Percentiles rank a stretch among this genome's conserved stretches.
Conservation (phyloP, 64 coral and sea anemone genomes). For the Stichodactyla mertensii region DNA sequence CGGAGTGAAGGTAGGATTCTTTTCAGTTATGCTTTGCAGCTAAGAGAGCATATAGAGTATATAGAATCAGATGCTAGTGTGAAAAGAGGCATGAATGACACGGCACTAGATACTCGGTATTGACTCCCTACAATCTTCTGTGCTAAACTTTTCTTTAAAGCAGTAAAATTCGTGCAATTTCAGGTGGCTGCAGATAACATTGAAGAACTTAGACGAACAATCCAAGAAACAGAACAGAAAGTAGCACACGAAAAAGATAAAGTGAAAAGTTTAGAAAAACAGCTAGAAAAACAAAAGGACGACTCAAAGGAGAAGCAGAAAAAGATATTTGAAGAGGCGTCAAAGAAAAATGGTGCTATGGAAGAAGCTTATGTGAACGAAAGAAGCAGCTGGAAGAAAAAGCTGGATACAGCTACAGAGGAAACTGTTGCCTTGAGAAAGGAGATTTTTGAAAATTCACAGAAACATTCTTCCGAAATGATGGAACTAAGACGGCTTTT, state of each 20-base stretch:
- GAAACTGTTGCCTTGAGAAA: slow-evolving; percentile 30
- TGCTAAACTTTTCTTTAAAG: no score
- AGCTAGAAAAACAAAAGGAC: slow-evolving; percentile 32
- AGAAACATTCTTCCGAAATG: slow-evolving; percentile 50
- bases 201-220: not conserved
- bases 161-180: not conserved
- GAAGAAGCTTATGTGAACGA: slow-evolving; percentile 36
- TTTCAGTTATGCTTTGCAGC: no score
- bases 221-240: not conserved
- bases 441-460: slow-evolving; percentile 57
- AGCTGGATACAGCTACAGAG: slow-evolving; percentile 40
- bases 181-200: slow-evolving; percentile 19
- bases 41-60: not conserved
- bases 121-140: no score
- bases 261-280: slow-evolving; percentile 33
- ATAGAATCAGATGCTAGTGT: not conserved
- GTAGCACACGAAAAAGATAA: slow-evolving; percentile 7
- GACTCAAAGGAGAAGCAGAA: slow-evolving; percentile 41
- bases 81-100: not conserved
- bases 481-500: slow-evolving; percentile 36
- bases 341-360: slow-evolving; percentile 11
- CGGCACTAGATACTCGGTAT: no score
- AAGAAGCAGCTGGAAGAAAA: slow-evolving; percentile 41
- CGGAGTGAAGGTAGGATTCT: slow-evolving; percentile 8
- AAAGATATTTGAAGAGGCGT: slow-evolving; percentile 43